Evolutionary conservation across 1,140 invertebrate genomes (phyloP), one percentile per base, ranked within the genome.

Genomic region (Aporrectodea caliginosa): DNA sequence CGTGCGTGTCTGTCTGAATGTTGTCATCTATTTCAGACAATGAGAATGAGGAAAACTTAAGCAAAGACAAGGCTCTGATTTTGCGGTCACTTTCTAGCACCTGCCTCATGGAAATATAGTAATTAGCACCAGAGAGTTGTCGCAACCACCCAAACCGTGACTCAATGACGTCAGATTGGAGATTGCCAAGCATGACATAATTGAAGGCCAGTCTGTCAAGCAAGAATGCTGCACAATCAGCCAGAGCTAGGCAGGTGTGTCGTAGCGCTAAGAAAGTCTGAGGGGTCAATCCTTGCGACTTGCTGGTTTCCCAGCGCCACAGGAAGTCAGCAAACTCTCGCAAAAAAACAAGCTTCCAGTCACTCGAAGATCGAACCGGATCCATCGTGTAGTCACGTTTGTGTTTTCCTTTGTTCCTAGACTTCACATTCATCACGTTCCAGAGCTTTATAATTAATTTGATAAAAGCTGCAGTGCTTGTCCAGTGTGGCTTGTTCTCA

Each of bases 91-190:
- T 29, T 29, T 72, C 70, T 27, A 72, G 27, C 27, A 72, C 70
- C 31, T 72, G 70, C 27, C 70, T 6, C 6, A 14, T 14, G 2
- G 70, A 72, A 27, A 72, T 29, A 27, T 72, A 72, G 31, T 72
- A 72, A 27, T 72, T 72, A 29, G 70, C 70, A 12, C 31, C 70
- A 14, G 70, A 72, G 2, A 72, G 27, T 29, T 72, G 70, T 2
- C 70, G n/a, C n/a, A 72, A 29, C 70, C 70, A 72, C 6, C 70
- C 70, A 72, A 72, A 72, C 6, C 70, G n/a, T 72, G 70, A 72
- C 27, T 72, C 70, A 29, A 72, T 29, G 70, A 29, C 70, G 27
- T 72, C 70, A 6, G 70, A 72, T 29, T 72, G 70, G 2, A 72
- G 70, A 72, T 72, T 29, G 2, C 70, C 70, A 29, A 72, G 70